Conservation (phyloP, 2,797 vertebrate species). For the Onychomys arenicola region DNA sequence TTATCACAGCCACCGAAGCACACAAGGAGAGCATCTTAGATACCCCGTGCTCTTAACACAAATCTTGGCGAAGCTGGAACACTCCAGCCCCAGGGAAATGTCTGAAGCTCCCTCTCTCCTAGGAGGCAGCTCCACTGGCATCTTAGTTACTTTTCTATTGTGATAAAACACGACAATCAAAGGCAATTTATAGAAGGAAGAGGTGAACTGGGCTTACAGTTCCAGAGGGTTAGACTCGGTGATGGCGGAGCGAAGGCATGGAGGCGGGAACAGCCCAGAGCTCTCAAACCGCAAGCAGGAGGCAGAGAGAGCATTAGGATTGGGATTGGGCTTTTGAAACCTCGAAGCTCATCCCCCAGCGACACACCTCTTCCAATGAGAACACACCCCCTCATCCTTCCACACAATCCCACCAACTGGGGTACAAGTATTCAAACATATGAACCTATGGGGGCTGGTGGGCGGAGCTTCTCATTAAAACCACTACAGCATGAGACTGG, state of each 20-base stretch:
- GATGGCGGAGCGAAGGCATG: fast-evolving
- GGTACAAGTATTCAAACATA: not conserved
- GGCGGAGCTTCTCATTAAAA: not conserved
- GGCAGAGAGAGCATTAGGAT: no score
- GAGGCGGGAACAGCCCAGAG: not conserved
- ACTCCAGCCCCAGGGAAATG: not conserved
- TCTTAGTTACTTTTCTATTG: not conserved
- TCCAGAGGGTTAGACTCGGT: not conserved
- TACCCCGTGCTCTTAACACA: not conserved
- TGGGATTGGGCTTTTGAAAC: not conserved
- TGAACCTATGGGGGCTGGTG: not conserved
- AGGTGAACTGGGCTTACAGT: not conserved
- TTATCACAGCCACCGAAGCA: not conserved
- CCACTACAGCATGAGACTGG: not conserved
- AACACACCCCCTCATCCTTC: not conserved
- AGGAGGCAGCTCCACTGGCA: not conserved
- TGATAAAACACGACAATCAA: not conserved
- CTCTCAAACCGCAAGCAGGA: not conserved
- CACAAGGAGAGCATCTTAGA: not conserved
- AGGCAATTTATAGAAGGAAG: not conserved
- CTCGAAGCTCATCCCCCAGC: not conserved
- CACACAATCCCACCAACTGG: not conserved
- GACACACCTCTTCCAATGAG: not conserved
- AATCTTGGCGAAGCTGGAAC: not conserved
- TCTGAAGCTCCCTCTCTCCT: not conserved